These are phyloP conservation scores for Apocheima hispidaria DNA, from an alignment of 2,888 invertebrate genomes.

Conservation along the genomic window DNA sequence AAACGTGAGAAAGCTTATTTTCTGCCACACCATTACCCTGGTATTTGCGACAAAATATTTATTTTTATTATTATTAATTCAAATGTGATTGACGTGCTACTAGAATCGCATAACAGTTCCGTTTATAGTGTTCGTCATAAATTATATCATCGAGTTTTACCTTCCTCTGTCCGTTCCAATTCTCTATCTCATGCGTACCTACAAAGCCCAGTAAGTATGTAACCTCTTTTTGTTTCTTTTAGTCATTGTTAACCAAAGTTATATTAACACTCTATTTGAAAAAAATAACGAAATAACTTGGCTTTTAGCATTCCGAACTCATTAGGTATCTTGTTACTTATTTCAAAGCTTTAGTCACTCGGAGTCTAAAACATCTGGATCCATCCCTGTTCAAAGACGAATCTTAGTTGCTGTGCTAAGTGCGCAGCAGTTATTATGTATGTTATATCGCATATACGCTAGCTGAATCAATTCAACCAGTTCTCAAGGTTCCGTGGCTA, in stretches of 20 bases:
- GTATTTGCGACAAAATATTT: too few species aligned
- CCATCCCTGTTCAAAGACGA: slow-evolving; percentile 16
- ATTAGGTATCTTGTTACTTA: neutral
- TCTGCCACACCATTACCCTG: too few species aligned
- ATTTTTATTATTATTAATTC: neutral
- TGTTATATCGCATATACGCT: slow-evolving; percentile 18
- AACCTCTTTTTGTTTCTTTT: slow-evolving; percentile 1
- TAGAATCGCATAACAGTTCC: neutral
- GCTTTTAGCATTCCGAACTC: too few species aligned
- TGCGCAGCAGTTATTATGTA: slow-evolving; percentile 44
- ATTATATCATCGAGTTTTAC: neutral
- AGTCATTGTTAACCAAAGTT: too few species aligned
- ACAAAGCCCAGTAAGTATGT: neutral
- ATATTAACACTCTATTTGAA: too few species aligned
- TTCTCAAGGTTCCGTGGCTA: slow-evolving; percentile 34
- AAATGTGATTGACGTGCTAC: neutral
- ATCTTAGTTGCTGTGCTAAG: slow-evolving; percentile 42
- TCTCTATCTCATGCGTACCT: neutral
- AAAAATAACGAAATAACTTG: too few species aligned
- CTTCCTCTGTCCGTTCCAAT: slow-evolving; percentile 4
- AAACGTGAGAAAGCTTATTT: too few species aligned
- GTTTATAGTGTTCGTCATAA: neutral
- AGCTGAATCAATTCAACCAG: slow-evolving; percentile 35
- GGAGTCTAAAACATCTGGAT: neutral
- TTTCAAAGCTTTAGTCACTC: neutral